Evolutionary conservation across 2,113 vertebrate genomes (phyloP), one percentile per base, ranked within the genome.

Genomic region (Barbus barbus): DNA sequence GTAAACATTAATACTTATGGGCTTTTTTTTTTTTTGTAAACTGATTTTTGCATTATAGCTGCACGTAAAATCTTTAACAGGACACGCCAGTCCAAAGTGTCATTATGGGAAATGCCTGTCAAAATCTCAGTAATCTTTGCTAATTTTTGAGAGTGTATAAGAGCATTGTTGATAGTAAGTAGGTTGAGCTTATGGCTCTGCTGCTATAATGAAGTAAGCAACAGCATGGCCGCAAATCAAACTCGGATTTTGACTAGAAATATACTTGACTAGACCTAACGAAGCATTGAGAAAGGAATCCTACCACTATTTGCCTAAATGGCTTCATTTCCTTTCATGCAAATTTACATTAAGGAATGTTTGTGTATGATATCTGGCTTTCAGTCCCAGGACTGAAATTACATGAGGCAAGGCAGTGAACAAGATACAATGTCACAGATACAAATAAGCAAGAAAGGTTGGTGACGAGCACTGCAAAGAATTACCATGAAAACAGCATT

Each of bases 291-390:
- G 79, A 81, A 69, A 26, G 36, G 73, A 80, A 84, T 85, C 82
- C 24, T 82, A 78, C 60, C 83, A 38, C 81, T 78, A 87, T 85
- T 51, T 46, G 83, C 88, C 84, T 76, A 78, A 76, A 82, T 89
- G 80, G 71, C 67, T 73, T 86, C 31, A 87, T 81, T 82, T 86
- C 83, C 78, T 79, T 89, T 75, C 85, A 86, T 83, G 86, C 78
- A 79, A 89, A 84, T 26, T 83, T 53, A 81, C 84, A 78, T 81
- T 72, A 61, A 87, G 83, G 71, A 86, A 84, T 84, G 81, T 83
- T 60, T 85, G 73, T 85, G 81, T 69, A 81, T 84, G 69, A 78
- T 86, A 82, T 78, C 41, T 76, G 81, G 80, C 56, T 20, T 80
- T 77, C 77, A 86, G 65, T 79, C 80, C 36, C n/a, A 18, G n/a